A percentile compares a stretch with the other conserved stretches of the same genome.
phyloP scores from a whole-genome alignment of 2,113 vertebrate species.

The Diphyllodes magnificus region DNA sequence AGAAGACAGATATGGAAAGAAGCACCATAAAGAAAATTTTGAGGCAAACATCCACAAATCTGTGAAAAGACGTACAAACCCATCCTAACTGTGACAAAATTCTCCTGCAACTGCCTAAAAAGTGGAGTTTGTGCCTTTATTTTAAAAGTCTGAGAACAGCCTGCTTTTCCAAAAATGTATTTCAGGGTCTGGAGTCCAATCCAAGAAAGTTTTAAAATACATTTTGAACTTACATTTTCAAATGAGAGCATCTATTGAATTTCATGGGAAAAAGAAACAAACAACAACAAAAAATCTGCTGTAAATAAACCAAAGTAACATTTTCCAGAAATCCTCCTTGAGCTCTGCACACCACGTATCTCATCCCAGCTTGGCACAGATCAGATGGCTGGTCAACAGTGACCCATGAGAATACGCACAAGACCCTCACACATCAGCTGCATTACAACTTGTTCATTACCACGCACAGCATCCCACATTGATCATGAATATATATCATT shows the following conservation, averaged over 20 bases:
- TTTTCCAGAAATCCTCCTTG: background rate
- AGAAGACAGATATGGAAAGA: background rate
- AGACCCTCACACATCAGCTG: slow-evolving; percentile 47
- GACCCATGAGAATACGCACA: slow-evolving; percentile 40
- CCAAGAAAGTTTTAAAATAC: background rate
- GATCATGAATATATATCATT: slow-evolving; percentile 58
- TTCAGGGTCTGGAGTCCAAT: background rate
- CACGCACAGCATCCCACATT: slow-evolving; percentile 48
- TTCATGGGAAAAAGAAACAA: background rate
- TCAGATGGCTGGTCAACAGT: slow-evolving; percentile 33
- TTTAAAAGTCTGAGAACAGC: background rate
- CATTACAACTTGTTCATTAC: slow-evolving; percentile 58
- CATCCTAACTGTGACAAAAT: background rate
- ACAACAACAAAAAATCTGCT: background rate
- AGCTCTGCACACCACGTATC: background rate
- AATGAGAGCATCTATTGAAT: background rate
- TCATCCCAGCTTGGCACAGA: slow-evolving; percentile 30
- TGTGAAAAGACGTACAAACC: background rate
- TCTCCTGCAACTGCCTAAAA: background rate
- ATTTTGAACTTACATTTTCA: background rate
- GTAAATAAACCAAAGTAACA: background rate
- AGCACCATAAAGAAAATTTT: background rate
- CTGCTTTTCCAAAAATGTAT: background rate
- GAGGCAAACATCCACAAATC: background rate
- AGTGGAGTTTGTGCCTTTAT: background rate